A percentile compares a stretch with the other conserved stretches of the same genome.
Evolutionary conservation across 1,140 invertebrate species (phyloP).

Genomic region (Drosophila sechellia): DNA sequence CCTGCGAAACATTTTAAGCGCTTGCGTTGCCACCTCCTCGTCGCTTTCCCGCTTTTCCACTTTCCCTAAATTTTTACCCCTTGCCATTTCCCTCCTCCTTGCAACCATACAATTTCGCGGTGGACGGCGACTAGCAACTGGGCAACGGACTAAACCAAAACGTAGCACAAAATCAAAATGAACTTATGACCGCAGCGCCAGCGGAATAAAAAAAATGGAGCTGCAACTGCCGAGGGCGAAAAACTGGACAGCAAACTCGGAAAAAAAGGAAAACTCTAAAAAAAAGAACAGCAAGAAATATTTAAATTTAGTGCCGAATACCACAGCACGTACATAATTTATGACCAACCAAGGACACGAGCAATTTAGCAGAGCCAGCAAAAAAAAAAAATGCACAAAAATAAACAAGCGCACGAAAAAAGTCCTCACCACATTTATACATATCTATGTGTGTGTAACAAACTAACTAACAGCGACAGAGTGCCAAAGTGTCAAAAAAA

Average conservation of each 20-base stretch:
- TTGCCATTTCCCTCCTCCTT: neutral
- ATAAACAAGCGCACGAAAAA: conserved; percentile 52
- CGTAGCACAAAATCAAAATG: conserved; percentile 82
- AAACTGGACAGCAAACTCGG: conserved; percentile 15
- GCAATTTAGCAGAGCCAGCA: conserved; percentile 76
- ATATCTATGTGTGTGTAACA: conserved; percentile 42
- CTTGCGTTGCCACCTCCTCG: conserved; percentile 59
- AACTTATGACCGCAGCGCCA: conserved; percentile 74
- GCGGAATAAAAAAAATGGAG: conserved; percentile 40
- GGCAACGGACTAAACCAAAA: conserved; percentile 74
- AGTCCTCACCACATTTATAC: conserved; percentile 33
- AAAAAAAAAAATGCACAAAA: conserved; percentile 51
- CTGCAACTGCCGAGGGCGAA: conserved; percentile 38
- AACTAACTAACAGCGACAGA: conserved; percentile 56
- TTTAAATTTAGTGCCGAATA: conserved; percentile 83
- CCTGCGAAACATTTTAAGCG: conserved; percentile 77
- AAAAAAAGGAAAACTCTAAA: conserved; percentile 35
- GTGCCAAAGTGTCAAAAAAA: conserved; percentile 22
- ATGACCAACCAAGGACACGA: conserved; percentile 82
- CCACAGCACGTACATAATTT: conserved; percentile 83
- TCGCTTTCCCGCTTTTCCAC: conserved; percentile 3
- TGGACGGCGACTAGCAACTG: conserved; percentile 62
- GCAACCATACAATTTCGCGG: conserved; percentile 41
- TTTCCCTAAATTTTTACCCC: neutral
- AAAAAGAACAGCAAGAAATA: conserved; percentile 56